Evolutionary conservation across 2,113 vertebrate genomes (phyloP), one percentile per base, ranked within the genome.

Genomic region (Urocolius indicus): DNA sequence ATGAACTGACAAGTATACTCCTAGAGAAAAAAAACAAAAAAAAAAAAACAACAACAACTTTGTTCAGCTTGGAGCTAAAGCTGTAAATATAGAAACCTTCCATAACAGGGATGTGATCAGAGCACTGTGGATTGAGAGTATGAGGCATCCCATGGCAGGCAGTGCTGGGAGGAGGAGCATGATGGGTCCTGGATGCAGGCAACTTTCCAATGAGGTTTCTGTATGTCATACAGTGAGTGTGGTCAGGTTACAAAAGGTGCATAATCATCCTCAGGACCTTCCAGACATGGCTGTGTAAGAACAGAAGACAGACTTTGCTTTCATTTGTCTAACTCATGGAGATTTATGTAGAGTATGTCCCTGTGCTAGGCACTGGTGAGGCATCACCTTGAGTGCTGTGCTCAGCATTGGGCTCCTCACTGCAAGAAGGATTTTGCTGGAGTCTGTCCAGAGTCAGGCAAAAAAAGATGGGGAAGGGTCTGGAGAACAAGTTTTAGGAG

Each of bases 1-100:
- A 95, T 95, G 94, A 77, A 91, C 89, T 81, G 89, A 94, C 90
- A 94, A 75, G 74, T 63, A 32, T 45, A 76, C 75, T 93, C 84
- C 89, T 82, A 63, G 59, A 91, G 92, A 93, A 96, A 91, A 88
- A 84, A n/a, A n/a, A n/a, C n/a, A n/a, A n/a, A n/a, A n/a, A n/a
- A n/a, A n/a, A n/a, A n/a, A n/a, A n/a, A n/a, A n/a, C n/a, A n/a
- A n/a, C n/a, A n/a, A n/a, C n/a, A 93, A 54, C 49, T 76, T 76
- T 30, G 72, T 91, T 89, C 62, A 68, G 85, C 34, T 72, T 79
- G 52, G 77, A 93, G 84, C 80, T 83, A 55, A 62, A 43, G 61
- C 75, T 95, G 84, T 88, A 95, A 92, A 93, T 86, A 75, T 6
- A 81, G 34, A 89, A 91, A 85, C 32, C 88, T 90, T 76, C 52